These are phyloP conservation scores for Enoplosus armatus DNA, from an alignment of 2,797 vertebrate genomes.

Conservation along the genomic window DNA sequence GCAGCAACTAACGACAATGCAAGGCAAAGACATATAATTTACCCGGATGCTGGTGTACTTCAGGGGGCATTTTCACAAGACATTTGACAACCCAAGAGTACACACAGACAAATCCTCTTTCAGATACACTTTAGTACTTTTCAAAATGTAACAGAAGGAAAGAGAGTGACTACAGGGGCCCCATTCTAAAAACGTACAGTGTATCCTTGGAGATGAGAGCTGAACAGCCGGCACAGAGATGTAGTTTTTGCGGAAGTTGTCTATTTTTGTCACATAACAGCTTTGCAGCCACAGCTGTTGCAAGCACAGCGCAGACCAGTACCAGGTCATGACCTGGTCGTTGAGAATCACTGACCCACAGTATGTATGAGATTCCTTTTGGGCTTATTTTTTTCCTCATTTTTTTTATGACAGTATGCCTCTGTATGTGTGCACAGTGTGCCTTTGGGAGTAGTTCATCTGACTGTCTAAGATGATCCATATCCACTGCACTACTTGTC, in stretches of 20 bases:
- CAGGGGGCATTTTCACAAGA: slow-evolving; percentile 36
- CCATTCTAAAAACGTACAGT: slow-evolving; percentile 11
- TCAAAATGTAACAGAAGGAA: slow-evolving; percentile 22
- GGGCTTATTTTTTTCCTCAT: slow-evolving; percentile 36
- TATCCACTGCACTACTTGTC: slow-evolving; percentile 71
- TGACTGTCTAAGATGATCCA: slow-evolving; percentile 78
- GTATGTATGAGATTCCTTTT: slow-evolving; percentile 27
- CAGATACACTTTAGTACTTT: slow-evolving; percentile 44
- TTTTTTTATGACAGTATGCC: slow-evolving; percentile 42
- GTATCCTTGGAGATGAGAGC: slow-evolving; percentile 26
- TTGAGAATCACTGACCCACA: slow-evolving; percentile 32
- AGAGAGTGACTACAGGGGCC: neutral
- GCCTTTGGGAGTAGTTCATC: slow-evolving; percentile 66
- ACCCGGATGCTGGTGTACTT: slow-evolving; percentile 44
- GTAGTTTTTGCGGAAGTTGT: neutral
- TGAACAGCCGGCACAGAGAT: slow-evolving; percentile 6
- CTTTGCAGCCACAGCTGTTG: slow-evolving; percentile 9
- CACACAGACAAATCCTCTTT: slow-evolving; percentile 46
- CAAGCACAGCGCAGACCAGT: slow-evolving; percentile 19
- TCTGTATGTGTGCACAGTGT: slow-evolving; percentile 38
- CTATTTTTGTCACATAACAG: slow-evolving; percentile 17
- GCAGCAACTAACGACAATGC: slow-evolving; percentile 6
- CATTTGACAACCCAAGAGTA: slow-evolving; percentile 54
- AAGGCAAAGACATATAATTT: slow-evolving; percentile 59
- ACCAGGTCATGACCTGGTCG: slow-evolving; percentile 17